phyloP scores from a whole-genome alignment of 1,140 invertebrate genomes.

The Drosophila punjabiensis region DNA sequence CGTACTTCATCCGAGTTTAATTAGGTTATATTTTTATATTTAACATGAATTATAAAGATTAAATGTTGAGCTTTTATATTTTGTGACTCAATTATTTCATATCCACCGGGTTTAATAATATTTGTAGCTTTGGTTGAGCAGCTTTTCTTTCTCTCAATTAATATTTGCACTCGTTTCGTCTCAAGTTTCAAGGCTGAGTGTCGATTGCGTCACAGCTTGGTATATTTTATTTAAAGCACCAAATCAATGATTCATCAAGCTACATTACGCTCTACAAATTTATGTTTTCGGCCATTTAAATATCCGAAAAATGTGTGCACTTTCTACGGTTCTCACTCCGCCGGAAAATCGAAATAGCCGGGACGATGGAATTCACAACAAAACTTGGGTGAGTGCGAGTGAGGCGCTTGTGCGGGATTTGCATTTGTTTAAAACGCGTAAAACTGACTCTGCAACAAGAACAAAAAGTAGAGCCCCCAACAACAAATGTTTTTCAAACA shows the following conservation, averaged over 20 bases:
- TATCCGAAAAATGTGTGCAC: conserved; percentile 22
- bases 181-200: conserved; percentile 16
- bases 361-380: conserved; percentile 14
- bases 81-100: not conserved
- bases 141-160: conserved; percentile 5
- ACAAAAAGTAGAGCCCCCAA: conserved; percentile 27
- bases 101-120: not conserved
- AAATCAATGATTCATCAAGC: conserved; percentile 24
- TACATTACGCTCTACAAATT: conserved; percentile 4
- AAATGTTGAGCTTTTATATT: not conserved
- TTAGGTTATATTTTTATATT: not conserved
- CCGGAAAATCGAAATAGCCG: conserved; percentile 31
- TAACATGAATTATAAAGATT: not conserved
- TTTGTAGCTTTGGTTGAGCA: not conserved
- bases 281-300: conserved; percentile 14
- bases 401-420: conserved; percentile 36
- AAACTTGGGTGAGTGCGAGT: not conserved
- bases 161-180: conserved; percentile 6
- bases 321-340: conserved; percentile 16
- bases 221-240: conserved; percentile 6
- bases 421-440: conserved; percentile 66
- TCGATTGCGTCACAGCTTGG: conserved; percentile 5
- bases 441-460: conserved; percentile 47
- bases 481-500: conserved; percentile 57
- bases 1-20: not conserved